A percentile compares a stretch with the other conserved stretches of the same genome.
Evolutionary conservation across 2,888 invertebrate species (phyloP).

Genomic region (Eremobia ochroleuca): DNA sequence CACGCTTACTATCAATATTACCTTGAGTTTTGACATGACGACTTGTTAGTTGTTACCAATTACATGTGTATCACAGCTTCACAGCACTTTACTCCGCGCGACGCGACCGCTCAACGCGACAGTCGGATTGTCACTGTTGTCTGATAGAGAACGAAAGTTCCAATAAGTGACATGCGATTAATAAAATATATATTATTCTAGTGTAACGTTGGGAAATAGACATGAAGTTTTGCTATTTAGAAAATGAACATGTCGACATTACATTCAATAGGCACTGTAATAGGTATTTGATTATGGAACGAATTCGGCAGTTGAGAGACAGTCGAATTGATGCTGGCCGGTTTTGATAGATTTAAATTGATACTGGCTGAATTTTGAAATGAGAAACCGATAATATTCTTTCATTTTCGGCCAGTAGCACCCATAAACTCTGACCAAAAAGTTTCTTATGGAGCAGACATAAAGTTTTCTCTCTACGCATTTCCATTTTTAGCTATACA

Average conservation of each 20-base stretch:
- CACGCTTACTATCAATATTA: conserved; percentile 75
- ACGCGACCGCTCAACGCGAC: conserved; percentile 62
- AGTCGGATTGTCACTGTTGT: conserved; percentile 62
- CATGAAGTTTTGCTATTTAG: conserved; percentile 38
- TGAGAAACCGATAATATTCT: conserved; percentile 3
- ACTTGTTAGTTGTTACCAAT: conserved; percentile 64
- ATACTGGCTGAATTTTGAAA: conserved; percentile 48
- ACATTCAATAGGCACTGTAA: conserved; percentile 43
- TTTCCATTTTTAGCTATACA: conserved; percentile 14
- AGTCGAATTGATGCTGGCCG: conserved; percentile 46
- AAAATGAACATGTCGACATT: conserved; percentile 57
- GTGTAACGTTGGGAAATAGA: conserved; percentile 50
- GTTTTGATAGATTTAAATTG: conserved; percentile 65
- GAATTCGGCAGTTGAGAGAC: conserved; percentile 49
- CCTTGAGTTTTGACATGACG: conserved; percentile 86
- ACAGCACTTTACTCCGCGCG: conserved; percentile 62
- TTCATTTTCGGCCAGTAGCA: conserved; percentile 22
- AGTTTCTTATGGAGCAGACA: not conserved
- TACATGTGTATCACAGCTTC: conserved; percentile 70
- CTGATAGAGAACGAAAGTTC: conserved; percentile 65
- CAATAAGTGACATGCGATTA: conserved; percentile 58
- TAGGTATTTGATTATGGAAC: conserved; percentile 58
- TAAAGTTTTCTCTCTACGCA: not conserved
- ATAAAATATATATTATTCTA: conserved; percentile 46
- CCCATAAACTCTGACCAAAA: not conserved